phyloP scores from a whole-genome alignment of 1,140 invertebrate genomes.

The Subanguina moxae region DNA sequence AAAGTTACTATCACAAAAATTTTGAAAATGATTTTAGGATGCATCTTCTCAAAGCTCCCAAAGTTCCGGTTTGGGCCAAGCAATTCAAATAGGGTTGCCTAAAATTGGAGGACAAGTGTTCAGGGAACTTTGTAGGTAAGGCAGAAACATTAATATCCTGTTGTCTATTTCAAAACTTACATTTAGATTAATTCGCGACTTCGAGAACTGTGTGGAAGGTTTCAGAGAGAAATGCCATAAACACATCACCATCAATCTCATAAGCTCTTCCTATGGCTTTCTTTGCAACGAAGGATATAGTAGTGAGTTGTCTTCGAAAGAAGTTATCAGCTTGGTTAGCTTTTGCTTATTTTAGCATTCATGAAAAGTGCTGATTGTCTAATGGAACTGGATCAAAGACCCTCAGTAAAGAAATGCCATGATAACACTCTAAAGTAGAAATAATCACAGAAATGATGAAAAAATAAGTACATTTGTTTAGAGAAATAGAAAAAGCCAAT shows the following conservation, averaged over 20 bases:
- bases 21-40: constrained; percentile 33
- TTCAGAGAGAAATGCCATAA: constrained; percentile 43
- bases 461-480: not conserved
- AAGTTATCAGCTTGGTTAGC: constrained; percentile 7
- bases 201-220: constrained; percentile 51
- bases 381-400: constrained; percentile 55
- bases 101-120: constrained; percentile 58
- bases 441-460: not conserved
- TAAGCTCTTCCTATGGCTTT: constrained; percentile 57
- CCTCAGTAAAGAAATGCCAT: constrained; percentile 54
- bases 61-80: constrained; percentile 43
- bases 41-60: constrained; percentile 16
- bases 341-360: constrained; percentile 46
- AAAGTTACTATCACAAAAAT: constrained; percentile 3
- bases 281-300: constrained; percentile 59
- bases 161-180: not conserved
- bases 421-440: constrained; percentile 45
- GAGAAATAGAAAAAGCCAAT: constrained; percentile 56
- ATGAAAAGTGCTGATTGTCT: constrained; percentile 56
- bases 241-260: constrained; percentile 58
- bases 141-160: not conserved
- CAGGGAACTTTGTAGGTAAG: constrained; percentile 53
- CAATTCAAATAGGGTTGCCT: constrained; percentile 45
- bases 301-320: constrained; percentile 32
- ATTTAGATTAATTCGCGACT: constrained; percentile 54